Percentiles rank a stretch among this genome's conserved stretches.
Evolutionary conservation across 2,888 invertebrate species (phyloP).

Genomic region (Dascillus cervinus): DNA sequence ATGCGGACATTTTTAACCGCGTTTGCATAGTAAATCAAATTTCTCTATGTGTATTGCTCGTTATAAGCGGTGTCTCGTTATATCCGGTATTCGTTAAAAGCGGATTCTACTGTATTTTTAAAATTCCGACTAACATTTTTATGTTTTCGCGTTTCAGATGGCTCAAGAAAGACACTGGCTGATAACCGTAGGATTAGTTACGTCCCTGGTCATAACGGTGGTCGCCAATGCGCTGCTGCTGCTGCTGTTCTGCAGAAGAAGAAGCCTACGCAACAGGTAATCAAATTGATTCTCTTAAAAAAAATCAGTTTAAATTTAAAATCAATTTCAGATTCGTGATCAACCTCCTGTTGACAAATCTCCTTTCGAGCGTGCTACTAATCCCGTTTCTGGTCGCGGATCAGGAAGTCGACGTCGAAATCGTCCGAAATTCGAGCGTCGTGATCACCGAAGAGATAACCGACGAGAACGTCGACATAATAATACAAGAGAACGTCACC

Average conservation of each 20-base stretch:
- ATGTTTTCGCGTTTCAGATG: conserved; percentile 12
- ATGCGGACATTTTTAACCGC: too few relatives aligned
- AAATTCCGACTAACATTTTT: too few relatives aligned
- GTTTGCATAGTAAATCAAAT: too few relatives aligned
- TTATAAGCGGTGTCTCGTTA: too few relatives aligned
- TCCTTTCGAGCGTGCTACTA: conserved; percentile 44
- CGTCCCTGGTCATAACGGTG: conserved; percentile 51
- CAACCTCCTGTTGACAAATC: conserved; percentile 47
- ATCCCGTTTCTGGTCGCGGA: conserved; percentile 49
- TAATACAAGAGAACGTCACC: conserved; percentile 5
- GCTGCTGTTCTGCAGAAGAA: conserved; percentile 64
- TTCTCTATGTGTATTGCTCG: too few relatives aligned
- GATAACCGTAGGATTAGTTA: conserved; percentile 35
- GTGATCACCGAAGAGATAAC: conserved; percentile 3
- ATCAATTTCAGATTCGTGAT: conserved; percentile 45
- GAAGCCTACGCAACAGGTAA: conserved; percentile 69
- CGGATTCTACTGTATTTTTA: too few relatives aligned
- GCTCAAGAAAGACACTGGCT: conserved; percentile 32
- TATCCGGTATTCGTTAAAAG: too few relatives aligned
- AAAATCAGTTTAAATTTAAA: too few relatives aligned
- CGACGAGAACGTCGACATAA: conserved; percentile 4
- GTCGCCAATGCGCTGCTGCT: conserved; percentile 66
- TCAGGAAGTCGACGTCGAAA: conserved; percentile 26
- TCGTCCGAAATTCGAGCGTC: background rate
- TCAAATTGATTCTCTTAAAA: too few relatives aligned